Evolutionary conservation across 2,113 vertebrate genomes (phyloP).

Genomic region (Ameiurus melas): DNA sequence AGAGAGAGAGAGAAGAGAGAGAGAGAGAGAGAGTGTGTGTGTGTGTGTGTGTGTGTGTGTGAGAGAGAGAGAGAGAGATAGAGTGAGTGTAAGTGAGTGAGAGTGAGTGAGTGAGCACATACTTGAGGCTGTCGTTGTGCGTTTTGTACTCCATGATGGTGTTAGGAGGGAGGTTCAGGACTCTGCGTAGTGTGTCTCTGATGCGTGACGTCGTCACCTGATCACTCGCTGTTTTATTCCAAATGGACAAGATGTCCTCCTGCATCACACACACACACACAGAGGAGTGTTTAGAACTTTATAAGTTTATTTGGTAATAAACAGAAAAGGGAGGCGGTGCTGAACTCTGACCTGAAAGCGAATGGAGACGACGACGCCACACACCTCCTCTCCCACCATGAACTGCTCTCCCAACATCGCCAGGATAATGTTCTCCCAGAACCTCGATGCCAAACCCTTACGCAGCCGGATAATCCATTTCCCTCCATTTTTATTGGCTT

Average conservation of each 20-base stretch:
- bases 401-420: constrained; percentile 25
- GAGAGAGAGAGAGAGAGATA: no score
- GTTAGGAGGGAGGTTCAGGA: constrained; percentile 19
- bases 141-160: constrained; percentile 32
- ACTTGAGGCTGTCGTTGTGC: constrained; percentile 29
- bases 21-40: no score
- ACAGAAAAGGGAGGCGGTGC: background rate
- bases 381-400: constrained; percentile 32
- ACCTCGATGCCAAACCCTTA: constrained; percentile 22
- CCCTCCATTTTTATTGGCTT: constrained; percentile 22
- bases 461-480: constrained; percentile 18
- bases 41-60: no score
- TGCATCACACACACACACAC: constrained; percentile 43
- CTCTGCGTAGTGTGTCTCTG: constrained; percentile 15
- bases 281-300: background rate
- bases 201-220: constrained; percentile 18
- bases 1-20: no score
- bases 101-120: background rate
- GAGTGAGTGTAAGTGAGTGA: no score
- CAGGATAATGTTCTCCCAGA: constrained; percentile 24
- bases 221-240: constrained; percentile 18
- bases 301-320: background rate
- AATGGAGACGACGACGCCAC: constrained; percentile 18
- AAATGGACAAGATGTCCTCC: constrained; percentile 50
- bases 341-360: constrained; percentile 21